A percentile compares a stretch with the other conserved stretches of the same genome.
phyloP scores from a whole-genome alignment of 2,888 invertebrate genomes.

The Odontocolon sp. region DNA sequence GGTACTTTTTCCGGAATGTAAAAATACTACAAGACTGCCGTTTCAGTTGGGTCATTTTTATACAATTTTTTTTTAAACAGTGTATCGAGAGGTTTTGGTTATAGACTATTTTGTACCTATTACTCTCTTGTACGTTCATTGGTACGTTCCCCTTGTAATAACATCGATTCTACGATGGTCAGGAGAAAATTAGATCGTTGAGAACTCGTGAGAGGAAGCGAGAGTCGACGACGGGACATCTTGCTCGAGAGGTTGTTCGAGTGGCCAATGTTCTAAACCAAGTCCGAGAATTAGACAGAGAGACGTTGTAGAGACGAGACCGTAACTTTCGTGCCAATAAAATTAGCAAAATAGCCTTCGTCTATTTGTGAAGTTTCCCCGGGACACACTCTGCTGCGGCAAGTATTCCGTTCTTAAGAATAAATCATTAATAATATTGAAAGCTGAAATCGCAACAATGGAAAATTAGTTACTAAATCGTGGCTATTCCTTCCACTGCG shows the following conservation, averaged over 20 bases:
- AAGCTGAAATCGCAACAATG: too few relatives aligned
- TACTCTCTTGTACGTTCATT: constrained; percentile 9
- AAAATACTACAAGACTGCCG: too few relatives aligned
- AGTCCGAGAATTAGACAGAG: constrained; percentile 6
- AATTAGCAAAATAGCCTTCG: constrained; percentile 54
- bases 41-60: too few relatives aligned
- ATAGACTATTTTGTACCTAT: too few relatives aligned
- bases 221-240: too few relatives aligned
- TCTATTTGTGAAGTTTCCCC: constrained; percentile 59
- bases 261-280: background rate
- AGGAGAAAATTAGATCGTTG: constrained; percentile 44
- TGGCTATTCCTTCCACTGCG: too few relatives aligned
- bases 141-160: constrained; percentile 7
- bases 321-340: constrained; percentile 55
- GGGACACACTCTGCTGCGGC: constrained; percentile 49
- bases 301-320: constrained; percentile 3
- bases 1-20: too few relatives aligned
- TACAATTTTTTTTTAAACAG: too few relatives aligned
- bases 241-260: background rate
- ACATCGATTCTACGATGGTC: constrained; percentile 23
- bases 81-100: too few relatives aligned
- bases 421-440: constrained; percentile 49
- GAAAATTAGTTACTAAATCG: too few relatives aligned
- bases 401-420: constrained; percentile 20
- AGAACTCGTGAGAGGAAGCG: too few relatives aligned